These are phyloP conservation scores for Ceratitis capitata DNA, from an alignment of 1,140 invertebrate species.

Conservation along the genomic window DNA sequence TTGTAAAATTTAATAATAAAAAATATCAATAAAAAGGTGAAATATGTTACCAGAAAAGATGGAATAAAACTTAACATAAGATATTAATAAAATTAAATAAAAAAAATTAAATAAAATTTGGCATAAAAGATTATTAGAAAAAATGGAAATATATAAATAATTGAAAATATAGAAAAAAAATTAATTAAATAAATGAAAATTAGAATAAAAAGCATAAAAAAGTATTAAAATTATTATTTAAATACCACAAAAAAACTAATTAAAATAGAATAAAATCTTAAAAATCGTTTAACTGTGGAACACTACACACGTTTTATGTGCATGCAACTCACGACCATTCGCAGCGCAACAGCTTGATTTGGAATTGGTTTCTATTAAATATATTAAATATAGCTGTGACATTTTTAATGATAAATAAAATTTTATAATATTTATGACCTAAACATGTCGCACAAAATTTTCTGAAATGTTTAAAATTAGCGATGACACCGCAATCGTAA, in stretches of 20 bases:
- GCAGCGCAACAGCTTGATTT: neutral
- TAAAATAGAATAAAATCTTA: neutral
- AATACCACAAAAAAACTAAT: neutral
- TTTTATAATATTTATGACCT: neutral
- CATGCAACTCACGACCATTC: neutral
- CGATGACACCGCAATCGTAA: neutral
- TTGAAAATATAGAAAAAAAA: neutral
- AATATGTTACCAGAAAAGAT: too few relatives aligned
- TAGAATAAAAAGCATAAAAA: neutral
- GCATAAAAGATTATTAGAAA: too few relatives aligned
- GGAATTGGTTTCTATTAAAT: too few relatives aligned
- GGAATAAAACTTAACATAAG: too few relatives aligned
- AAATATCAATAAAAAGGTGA: too few relatives aligned
- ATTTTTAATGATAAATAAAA: neutral
- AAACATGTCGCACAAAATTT: neutral
- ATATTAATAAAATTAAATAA: too few relatives aligned
- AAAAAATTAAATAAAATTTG: too few relatives aligned
- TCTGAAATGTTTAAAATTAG: conserved; percentile 21
- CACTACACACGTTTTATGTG: neutral
- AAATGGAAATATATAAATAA: too few relatives aligned
- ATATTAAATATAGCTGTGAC: too few relatives aligned
- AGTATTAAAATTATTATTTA: neutral
- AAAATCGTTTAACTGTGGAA: neutral
- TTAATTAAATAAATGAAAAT: neutral
- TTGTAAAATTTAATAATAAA: too few relatives aligned